These are phyloP conservation scores for Drosophila fungiperda DNA, from an alignment of 2,888 invertebrate species.

Conservation along the genomic window DNA sequence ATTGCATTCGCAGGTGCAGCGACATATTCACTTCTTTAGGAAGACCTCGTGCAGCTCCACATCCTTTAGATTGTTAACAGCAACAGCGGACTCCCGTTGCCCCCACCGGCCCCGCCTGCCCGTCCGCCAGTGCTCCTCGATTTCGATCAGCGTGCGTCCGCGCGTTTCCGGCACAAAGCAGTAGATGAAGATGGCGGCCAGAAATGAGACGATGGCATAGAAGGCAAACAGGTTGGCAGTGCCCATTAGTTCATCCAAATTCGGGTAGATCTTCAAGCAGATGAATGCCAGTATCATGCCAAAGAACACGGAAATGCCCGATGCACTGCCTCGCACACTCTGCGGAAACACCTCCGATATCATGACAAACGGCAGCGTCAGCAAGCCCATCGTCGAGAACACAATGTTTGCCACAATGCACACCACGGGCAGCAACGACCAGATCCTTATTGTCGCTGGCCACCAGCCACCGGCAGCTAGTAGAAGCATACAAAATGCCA, in stretches of 20 bases:
- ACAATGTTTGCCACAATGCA: slow-evolving; percentile 84
- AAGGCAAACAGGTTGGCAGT: slow-evolving; percentile 88
- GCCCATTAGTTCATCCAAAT: slow-evolving; percentile 87
- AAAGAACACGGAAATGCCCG: slow-evolving; percentile 88
- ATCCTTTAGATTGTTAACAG: slow-evolving; percentile 50
- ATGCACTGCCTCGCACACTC: slow-evolving; percentile 88
- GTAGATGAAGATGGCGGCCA: slow-evolving; percentile 88
- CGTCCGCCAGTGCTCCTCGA: slow-evolving; percentile 86
- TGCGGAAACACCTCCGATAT: slow-evolving; percentile 90
- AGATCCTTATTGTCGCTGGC: slow-evolving; percentile 64
- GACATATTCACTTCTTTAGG: slow-evolving; percentile 64
- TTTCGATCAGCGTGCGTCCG: slow-evolving; percentile 89
- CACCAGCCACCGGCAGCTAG: slow-evolving; percentile 86
- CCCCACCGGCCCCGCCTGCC: slow-evolving; percentile 50
- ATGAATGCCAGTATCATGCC: slow-evolving; percentile 88
- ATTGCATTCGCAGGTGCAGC: slow-evolving; percentile 44
- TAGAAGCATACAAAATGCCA: slow-evolving; percentile 87
- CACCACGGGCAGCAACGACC: slow-evolving; percentile 77
- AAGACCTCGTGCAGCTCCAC: slow-evolving; percentile 76
- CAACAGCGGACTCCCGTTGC: slow-evolving; percentile 34
- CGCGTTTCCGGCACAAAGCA: slow-evolving; percentile 90
- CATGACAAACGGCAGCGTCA: slow-evolving; percentile 91
- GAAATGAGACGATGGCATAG: slow-evolving; percentile 87
- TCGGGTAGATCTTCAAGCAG: slow-evolving; percentile 89
- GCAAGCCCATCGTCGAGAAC: slow-evolving; percentile 86